Percentiles rank a stretch among this genome's conserved stretches.
phyloP scores from a whole-genome alignment of 2,113 vertebrate species.

The Chamaetylas fuelleborni region DNA sequence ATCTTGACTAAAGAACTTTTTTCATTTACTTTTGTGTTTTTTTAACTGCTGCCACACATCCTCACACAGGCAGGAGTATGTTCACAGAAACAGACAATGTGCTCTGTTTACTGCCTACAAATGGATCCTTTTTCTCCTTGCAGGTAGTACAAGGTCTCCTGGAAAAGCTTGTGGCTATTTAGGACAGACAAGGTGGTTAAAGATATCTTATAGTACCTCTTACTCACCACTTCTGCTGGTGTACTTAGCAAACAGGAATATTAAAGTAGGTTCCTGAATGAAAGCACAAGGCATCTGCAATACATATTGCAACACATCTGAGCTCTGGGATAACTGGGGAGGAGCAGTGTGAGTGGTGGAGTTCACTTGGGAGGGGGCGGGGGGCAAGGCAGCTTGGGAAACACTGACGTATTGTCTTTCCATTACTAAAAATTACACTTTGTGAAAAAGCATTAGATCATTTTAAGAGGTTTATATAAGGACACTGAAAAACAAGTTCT shows the following conservation, averaged over 20 bases:
- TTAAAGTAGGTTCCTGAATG: not conserved
- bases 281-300: not conserved
- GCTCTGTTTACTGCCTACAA: not conserved
- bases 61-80: accelerated
- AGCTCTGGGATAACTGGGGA: not conserved
- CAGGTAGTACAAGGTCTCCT: not conserved
- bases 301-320: not conserved
- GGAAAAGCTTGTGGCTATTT: not conserved
- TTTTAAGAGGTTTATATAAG: conserved; percentile 60
- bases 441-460: conserved; percentile 53
- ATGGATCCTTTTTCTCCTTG: not conserved
- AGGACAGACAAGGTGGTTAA: not conserved
- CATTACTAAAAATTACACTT: conserved; percentile 64
- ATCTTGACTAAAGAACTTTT: not conserved
- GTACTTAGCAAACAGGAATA: not conserved
- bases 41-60: not conserved
- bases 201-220: not conserved
- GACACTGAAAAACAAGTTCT: conserved; percentile 44
- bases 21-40: not conserved
- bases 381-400: conserved; percentile 41
- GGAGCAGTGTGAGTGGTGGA: not conserved
- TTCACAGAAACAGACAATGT: not conserved
- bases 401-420: conserved; percentile 64
- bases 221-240: not conserved
- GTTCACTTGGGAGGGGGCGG: conserved; percentile 3